These are phyloP conservation scores for Bedellia somnulentella DNA, from an alignment of 2,888 invertebrate genomes.

Conservation along the genomic window DNA sequence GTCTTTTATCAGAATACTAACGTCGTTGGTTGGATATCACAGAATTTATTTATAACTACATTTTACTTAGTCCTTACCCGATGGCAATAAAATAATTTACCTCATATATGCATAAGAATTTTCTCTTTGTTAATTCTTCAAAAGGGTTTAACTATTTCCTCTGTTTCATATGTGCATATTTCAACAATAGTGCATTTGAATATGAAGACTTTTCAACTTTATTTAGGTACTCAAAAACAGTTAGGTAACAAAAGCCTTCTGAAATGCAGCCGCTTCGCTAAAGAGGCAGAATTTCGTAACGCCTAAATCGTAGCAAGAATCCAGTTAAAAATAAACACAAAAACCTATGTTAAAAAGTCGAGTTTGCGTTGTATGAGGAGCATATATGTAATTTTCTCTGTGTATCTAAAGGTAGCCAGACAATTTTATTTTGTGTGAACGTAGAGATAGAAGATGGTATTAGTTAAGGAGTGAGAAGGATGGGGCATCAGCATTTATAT, in stretches of 20 bases:
- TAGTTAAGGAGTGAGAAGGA: conserved; percentile 23
- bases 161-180: too few relatives aligned
- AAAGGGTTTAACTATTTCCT: too few relatives aligned
- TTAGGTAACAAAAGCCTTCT: conserved; percentile 27
- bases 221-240: too few relatives aligned
- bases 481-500: conserved; percentile 48
- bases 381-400: conserved; percentile 49
- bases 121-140: too few relatives aligned
- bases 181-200: too few relatives aligned
- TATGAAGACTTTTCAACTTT: too few relatives aligned
- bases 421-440: conserved; percentile 54
- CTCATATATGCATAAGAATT: too few relatives aligned
- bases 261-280: conserved; percentile 51
- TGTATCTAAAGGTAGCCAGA: conserved; percentile 49
- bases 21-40: too few relatives aligned
- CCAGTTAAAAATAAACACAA: conserved; percentile 19
- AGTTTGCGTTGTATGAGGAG: conserved; percentile 21
- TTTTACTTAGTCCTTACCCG: too few relatives aligned
- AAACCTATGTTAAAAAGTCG: conserved; percentile 1
- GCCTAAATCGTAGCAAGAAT: conserved; percentile 16
- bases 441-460: conserved; percentile 25
- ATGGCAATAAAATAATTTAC: too few relatives aligned
- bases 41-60: too few relatives aligned
- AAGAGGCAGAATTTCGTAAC: conserved; percentile 53
- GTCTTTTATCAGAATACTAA: too few relatives aligned